phyloP scores from a whole-genome alignment of 2,888 invertebrate genomes.

The Galeruca laticollis region DNA sequence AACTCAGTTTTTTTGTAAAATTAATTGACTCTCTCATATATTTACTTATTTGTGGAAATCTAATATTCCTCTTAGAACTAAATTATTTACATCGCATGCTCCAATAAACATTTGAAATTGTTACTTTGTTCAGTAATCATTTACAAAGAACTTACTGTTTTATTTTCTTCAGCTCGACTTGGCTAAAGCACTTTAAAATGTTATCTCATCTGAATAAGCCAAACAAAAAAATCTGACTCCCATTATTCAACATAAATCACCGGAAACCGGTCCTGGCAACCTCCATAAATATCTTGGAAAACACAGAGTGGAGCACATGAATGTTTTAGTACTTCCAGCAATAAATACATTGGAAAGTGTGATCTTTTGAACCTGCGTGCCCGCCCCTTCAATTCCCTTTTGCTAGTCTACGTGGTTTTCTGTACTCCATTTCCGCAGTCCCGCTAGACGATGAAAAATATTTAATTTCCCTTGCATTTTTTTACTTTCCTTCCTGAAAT shows the following conservation, averaged over 20 bases:
- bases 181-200: slow-evolving; percentile 7
- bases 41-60: too few species aligned
- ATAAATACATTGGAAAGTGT: slow-evolving; percentile 46
- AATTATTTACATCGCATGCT: background rate
- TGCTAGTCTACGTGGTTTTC: slow-evolving; percentile 18
- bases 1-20: too few species aligned
- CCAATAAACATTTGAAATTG: background rate
- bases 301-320: slow-evolving; percentile 40
- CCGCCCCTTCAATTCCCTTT: slow-evolving; percentile 42
- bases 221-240: slow-evolving; percentile 24
- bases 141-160: background rate
- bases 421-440: slow-evolving; percentile 7
- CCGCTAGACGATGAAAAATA: background rate
- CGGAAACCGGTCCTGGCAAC: slow-evolving; percentile 29
- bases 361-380: slow-evolving; percentile 34
- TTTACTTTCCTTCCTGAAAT: background rate
- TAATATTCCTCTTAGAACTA: too few species aligned
- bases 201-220: slow-evolving; percentile 30
- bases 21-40: too few species aligned
- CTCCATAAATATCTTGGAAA: slow-evolving; percentile 40
- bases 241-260: slow-evolving; percentile 31
- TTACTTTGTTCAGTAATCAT: background rate
- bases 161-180: slow-evolving; percentile 1
- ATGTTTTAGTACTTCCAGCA: slow-evolving; percentile 45
- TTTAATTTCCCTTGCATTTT: slow-evolving; percentile 1